Evolutionary conservation across 2,113 vertebrate genomes (phyloP), one percentile per base, ranked within the genome.

Genomic region (Aviceda subcristata): DNA sequence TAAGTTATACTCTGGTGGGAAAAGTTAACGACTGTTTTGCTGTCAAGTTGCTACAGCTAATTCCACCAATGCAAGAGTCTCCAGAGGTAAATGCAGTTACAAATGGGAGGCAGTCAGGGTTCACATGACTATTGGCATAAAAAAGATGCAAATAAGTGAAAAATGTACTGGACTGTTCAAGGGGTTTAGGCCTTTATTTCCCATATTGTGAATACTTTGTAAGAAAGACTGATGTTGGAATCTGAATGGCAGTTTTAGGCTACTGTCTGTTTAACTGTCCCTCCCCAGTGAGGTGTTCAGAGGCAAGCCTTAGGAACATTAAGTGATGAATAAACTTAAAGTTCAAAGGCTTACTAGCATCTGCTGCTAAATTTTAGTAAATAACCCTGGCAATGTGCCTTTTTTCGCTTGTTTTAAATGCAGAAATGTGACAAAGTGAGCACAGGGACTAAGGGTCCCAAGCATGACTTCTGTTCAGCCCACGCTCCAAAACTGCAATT

Each of bases 121-220:
- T 62, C 4, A 0, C 15, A 1, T 9, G 36, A 22, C 34, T 51
- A 27, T n/a, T 7, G 24, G 56, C 21, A 10, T 19, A 23, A 18
- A 63, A 63, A 38, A 62, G 32, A 45, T 12, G 41, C 22, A 26
- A 51, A 5, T 38, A n/a, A 55, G 22, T 62, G 55, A 55, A 38
- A 56, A 38, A 50, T 0, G 5, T 18, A 21, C 20, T 17, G 34
- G 18, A 4, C 32, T 15, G 1, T 22, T 74, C 1, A 23, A 29
- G 39, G 67, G 41, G 15, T 45, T 48, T 26, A 26, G 45, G 59
- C 36, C 24, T n/a, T 38, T 38, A 11, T 24, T 29, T 38, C 67
- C 55, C 48, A 22, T 12, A 22, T 5, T 18, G 27, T 9, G 16
- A 38, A 6, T 15, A 5, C 27, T 16, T 34, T 21, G 38, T 17